Conservation (phyloP, 2,888 invertebrate species). For the Saturnia pavonia region DNA sequence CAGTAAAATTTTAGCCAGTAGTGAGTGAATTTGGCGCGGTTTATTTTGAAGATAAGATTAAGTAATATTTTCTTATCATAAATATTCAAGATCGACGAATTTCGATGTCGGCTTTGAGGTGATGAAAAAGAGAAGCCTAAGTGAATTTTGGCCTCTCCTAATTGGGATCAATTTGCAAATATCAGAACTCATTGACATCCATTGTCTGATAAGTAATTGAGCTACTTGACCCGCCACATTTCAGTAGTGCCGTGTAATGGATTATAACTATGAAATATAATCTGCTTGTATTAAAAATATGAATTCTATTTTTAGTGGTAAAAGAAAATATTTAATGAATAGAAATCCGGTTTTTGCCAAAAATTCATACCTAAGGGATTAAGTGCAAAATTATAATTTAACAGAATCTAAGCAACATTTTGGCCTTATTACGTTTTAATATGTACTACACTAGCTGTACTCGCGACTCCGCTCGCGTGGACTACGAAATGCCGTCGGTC, state of each 20-base stretch:
- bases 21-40: background rate
- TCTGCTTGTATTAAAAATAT: background rate
- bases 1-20: no score
- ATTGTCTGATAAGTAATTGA: background rate
- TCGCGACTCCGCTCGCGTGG: no score
- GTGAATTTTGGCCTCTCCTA: background rate
- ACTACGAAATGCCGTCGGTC: no score
- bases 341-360: no score
- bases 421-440: no score
- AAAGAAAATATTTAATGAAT: background rate
- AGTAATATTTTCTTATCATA: background rate
- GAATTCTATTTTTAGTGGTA: background rate
- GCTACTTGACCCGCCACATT: background rate
- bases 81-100: background rate
- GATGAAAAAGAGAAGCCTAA: background rate
- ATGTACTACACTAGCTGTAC: no score
- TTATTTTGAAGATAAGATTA: background rate
- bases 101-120: background rate
- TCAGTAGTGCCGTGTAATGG: background rate
- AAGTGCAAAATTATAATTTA: no score
- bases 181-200: background rate
- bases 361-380: no score
- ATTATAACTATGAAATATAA: background rate
- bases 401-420: no score
- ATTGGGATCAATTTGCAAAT: slow-evolving; percentile 5